Evolutionary conservation across 2,797 vertebrate genomes (phyloP), one percentile per base, ranked within the genome.

Genomic region (Sebastes taczanowskii): DNA sequence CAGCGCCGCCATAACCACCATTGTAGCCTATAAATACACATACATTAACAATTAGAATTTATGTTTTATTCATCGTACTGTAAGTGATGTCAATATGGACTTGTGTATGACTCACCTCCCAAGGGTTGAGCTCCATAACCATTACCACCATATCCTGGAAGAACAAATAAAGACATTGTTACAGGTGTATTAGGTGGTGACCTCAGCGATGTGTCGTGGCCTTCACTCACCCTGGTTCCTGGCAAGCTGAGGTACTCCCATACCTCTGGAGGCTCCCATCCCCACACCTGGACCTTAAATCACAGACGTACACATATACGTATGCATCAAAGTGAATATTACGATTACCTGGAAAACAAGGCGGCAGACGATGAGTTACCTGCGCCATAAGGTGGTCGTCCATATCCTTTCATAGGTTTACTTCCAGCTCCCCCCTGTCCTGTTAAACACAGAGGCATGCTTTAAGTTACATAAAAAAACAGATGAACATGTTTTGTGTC

Each of bases 321-420:
- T 4, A n/a, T 77, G 46, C 18, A 70, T 77, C 9, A 83, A 55
- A 32, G 3, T 23, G 0, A 67, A 34, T 10, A 10, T 55, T 60
- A 30, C 7, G 2, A 46, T 11, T 35, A 72, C 7, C 11, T n/a
- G 11, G 18, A 53, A 10, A 34, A 52, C 14, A 35, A 66, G 4
- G 4, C 3, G 16, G 5, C 16, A 53, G 9, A 63, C 16, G 25
- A 34, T 38, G 7, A 35, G 9, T 80, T 88, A 94, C 93, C 93
- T 90, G 91, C 53, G 1, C 89, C 88, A 61, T 83, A 93, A 56
- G 72, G 55, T 46, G 83, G 87, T 66, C 56, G 77, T 1, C 85
- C 89, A 27, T 88, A 92, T 69, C 88, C 91, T 87, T 94, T 94
- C 69, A 90, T 72, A 1, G 89, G 76, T 82, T 92, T 90, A 49